Conservation (phyloP, 2,888 invertebrate species). For the Chymomyza procnemis region DNA sequence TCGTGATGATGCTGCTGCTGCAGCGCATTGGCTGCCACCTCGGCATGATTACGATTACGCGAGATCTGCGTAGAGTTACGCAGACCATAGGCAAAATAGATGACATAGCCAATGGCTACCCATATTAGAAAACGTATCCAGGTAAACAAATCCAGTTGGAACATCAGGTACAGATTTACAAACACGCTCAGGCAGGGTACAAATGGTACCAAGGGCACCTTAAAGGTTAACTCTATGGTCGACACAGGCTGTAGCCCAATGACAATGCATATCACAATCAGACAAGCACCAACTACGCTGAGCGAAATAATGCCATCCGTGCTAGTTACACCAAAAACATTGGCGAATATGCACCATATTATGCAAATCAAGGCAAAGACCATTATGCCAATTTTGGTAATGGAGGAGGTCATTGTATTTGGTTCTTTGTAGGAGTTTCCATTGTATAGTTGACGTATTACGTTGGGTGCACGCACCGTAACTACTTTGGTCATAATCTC, state of each 20-base stretch:
- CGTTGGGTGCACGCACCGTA: conserved; percentile 71
- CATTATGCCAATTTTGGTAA: conserved; percentile 83
- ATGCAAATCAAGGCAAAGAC: conserved; percentile 80
- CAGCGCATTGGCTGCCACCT: conserved; percentile 42
- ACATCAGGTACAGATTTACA: conserved; percentile 94
- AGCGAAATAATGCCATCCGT: conserved; percentile 78
- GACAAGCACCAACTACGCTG: conserved; percentile 79
- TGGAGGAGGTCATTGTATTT: conserved; percentile 82
- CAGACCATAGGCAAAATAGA: conserved; percentile 93
- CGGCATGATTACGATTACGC: conserved; percentile 74
- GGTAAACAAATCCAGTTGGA: conserved; percentile 89
- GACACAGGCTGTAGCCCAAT: conserved; percentile 86
- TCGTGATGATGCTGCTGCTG: conserved; percentile 53
- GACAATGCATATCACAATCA: conserved; percentile 81
- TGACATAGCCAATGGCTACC: conserved; percentile 89
- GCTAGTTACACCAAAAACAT: conserved; percentile 46
- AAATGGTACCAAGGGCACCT: conserved; percentile 91
- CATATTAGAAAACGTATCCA: conserved; percentile 94
- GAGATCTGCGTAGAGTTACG: conserved; percentile 83
- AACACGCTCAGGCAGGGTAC: conserved; percentile 91
- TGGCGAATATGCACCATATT: conserved; percentile 68
- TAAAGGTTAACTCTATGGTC: conserved; percentile 83
- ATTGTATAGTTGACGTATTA: conserved; percentile 84
- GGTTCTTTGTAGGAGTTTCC: conserved; percentile 85
- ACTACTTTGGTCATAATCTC: conserved; percentile 72